phyloP scores from a whole-genome alignment of 2,113 vertebrate species.

The Hassar affinis region DNA sequence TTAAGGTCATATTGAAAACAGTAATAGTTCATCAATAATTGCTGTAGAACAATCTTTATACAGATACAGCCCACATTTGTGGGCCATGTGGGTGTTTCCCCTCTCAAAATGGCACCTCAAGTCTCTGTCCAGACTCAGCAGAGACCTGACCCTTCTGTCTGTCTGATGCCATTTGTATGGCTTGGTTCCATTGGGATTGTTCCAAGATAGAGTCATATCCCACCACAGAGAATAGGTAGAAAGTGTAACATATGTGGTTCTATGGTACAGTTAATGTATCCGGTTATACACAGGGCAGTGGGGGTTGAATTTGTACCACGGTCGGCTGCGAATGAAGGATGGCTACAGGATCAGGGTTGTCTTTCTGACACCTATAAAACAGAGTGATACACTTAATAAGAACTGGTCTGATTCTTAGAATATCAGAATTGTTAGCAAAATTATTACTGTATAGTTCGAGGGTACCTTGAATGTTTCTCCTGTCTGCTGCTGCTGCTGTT shows the following conservation, averaged over 20 bases:
- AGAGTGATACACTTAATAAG: conserved; percentile 3
- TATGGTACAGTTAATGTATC: neutral
- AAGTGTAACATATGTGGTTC: neutral
- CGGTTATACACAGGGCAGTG: neutral
- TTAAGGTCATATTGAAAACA: neutral
- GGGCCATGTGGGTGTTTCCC: neutral
- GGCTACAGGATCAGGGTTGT: neutral
- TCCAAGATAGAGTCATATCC: conserved; percentile 31
- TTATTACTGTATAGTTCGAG: neutral
- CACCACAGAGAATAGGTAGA: conserved; percentile 44
- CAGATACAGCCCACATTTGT: neutral
- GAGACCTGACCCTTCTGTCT: neutral
- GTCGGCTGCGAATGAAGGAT: neutral
- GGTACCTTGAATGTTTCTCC: conserved; percentile 31
- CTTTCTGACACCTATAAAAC: conserved; percentile 14
- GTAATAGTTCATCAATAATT: neutral
- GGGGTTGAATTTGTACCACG: neutral
- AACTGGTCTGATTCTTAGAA: neutral
- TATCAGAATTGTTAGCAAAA: neutral
- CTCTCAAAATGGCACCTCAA: neutral
- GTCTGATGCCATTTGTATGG: neutral
- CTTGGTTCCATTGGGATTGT: neutral
- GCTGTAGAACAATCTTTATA: neutral
- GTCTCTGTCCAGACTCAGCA: neutral
- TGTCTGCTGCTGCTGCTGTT: conserved; percentile 49